These are phyloP conservation scores for Aselliscus stoliczkanus DNA, from an alignment of 2,797 vertebrate genomes.

Conservation along the genomic window DNA sequence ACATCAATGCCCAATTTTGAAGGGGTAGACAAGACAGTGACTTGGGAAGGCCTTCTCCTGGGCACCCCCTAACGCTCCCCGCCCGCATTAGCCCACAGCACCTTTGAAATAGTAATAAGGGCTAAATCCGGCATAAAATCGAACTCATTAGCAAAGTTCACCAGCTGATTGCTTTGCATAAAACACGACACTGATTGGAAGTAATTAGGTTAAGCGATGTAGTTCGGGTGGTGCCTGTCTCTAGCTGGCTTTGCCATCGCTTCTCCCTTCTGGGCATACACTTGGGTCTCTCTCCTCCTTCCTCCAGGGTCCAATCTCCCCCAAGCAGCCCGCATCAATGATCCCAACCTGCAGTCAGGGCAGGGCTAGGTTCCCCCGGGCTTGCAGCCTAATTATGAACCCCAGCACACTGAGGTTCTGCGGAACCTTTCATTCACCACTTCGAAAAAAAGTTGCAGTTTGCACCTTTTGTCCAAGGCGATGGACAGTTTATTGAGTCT, in stretches of 20 bases:
- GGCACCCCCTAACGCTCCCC: slow-evolving; percentile 22
- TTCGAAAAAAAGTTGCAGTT: slow-evolving; percentile 55
- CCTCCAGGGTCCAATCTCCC: slow-evolving; percentile 30
- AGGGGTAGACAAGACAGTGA: slow-evolving; percentile 21
- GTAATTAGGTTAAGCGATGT: slow-evolving; percentile 91
- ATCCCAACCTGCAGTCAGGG: slow-evolving; percentile 20
- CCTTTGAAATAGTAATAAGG: slow-evolving; percentile 91
- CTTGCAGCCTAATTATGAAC: not conserved
- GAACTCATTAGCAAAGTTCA: slow-evolving; percentile 98
- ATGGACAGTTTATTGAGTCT: slow-evolving; percentile 57
- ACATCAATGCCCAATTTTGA: slow-evolving; percentile 49
- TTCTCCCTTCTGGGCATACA: slow-evolving; percentile 68
- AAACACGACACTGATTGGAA: slow-evolving; percentile 91
- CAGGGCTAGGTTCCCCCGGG: not conserved
- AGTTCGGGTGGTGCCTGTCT: slow-evolving; percentile 68
- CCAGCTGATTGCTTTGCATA: slow-evolving; percentile 95
- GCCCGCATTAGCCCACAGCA: slow-evolving; percentile 83
- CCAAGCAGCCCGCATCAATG: not conserved
- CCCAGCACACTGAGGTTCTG: not conserved
- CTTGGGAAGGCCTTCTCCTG: slow-evolving; percentile 45
- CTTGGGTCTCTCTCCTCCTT: slow-evolving; percentile 37
- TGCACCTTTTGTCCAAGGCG: slow-evolving; percentile 56
- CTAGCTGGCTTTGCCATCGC: slow-evolving; percentile 71
- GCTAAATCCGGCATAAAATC: slow-evolving; percentile 99
- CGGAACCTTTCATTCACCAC: not conserved